phyloP scores from a whole-genome alignment of 2,113 vertebrate species.

The Hippolais icterina region DNA sequence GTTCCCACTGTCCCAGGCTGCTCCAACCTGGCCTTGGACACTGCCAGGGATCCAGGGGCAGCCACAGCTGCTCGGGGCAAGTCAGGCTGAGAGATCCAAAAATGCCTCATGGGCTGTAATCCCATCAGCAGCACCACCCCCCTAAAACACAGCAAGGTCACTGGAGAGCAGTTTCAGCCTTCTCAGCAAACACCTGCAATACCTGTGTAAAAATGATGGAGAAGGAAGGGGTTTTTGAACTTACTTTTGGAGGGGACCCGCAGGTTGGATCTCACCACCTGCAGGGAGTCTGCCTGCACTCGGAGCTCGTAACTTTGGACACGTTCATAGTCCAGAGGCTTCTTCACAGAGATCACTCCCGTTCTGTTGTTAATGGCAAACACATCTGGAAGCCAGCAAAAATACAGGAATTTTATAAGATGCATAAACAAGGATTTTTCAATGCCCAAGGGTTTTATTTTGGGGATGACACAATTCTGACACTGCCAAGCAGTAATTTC shows the following conservation, averaged over 20 bases:
- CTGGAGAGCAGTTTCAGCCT: no score
- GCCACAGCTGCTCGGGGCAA: background rate
- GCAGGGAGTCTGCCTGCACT: slow-evolving; percentile 87
- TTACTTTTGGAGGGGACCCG: slow-evolving; percentile 90
- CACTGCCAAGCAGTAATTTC: background rate
- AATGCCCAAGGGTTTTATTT: background rate
- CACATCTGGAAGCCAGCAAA: slow-evolving; percentile 73
- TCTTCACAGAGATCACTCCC: slow-evolving; percentile 82
- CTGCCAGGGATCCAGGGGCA: background rate
- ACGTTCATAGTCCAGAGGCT: slow-evolving; percentile 84
- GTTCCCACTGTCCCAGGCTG: fast-evolving
- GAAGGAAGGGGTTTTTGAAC: background rate
- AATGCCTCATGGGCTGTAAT: fast-evolving
- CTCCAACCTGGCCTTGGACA: background rate
- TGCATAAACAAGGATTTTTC: background rate
- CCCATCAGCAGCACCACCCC: fast-evolving
- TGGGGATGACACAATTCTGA: background rate
- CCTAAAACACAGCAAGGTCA: background rate
- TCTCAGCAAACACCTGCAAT: background rate
- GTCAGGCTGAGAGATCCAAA: background rate
- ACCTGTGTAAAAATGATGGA: no score
- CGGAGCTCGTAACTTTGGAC: slow-evolving; percentile 81
- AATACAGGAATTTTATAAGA: background rate
- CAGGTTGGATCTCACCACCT: slow-evolving; percentile 83
- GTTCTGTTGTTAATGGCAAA: slow-evolving; percentile 86